Conservation (phyloP, 2,888 invertebrate genomes). For the Lepidochrysops patricia region DNA sequence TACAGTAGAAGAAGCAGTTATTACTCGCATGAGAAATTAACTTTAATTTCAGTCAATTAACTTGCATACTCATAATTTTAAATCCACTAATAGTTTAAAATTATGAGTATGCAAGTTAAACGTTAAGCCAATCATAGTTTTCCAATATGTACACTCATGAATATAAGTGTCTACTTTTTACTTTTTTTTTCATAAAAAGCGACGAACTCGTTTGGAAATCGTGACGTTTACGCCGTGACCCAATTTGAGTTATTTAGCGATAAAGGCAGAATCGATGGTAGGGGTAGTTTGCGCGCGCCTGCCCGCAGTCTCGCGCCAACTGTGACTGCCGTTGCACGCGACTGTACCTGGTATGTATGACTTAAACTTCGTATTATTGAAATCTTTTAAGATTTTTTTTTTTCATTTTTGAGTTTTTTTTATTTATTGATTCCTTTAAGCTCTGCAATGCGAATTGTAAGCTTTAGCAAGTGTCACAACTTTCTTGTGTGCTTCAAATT, state of each 20-base stretch:
- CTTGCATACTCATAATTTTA: no score
- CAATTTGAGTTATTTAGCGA: slow-evolving; percentile 37
- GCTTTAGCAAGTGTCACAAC: background rate
- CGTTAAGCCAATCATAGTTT: no score
- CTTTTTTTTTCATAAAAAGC: background rate
- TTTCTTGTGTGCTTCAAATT: background rate
- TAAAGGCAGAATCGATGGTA: slow-evolving; percentile 49
- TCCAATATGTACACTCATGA: background rate
- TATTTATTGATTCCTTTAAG: background rate
- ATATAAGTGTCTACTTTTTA: no score
- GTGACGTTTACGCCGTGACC: slow-evolving; percentile 27
- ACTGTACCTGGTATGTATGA: slow-evolving; percentile 12
- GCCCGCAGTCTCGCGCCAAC: slow-evolving; percentile 25
- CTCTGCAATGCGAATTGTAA: background rate
- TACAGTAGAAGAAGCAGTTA: no score
- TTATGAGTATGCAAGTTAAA: no score
- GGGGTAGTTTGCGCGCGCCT: slow-evolving; percentile 43
- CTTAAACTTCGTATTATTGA: background rate
- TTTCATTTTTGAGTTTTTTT: background rate
- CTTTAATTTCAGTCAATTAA: no score
- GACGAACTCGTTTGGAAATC: background rate
- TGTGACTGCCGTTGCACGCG: background rate
- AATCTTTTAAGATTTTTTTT: background rate
- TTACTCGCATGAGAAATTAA: no score
- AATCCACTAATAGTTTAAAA: no score